Evolutionary conservation across 2,797 vertebrate genomes (phyloP).

Genomic region (Paedocypris micromegethes): DNA sequence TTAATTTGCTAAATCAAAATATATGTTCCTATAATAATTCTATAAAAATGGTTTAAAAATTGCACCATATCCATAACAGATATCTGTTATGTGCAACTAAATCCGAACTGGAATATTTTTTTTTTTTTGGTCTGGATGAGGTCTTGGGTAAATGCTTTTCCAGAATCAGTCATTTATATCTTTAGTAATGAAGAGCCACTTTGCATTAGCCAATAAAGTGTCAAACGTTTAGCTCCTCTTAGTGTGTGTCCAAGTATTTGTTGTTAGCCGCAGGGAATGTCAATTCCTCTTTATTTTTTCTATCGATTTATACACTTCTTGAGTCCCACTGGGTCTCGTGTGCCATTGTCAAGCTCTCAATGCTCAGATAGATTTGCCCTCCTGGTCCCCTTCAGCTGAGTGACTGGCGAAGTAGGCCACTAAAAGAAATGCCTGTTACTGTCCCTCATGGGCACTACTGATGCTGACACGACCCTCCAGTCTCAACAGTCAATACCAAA

Average conservation of each 20-base stretch:
- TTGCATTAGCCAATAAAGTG: no score
- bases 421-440: constrained; percentile 67
- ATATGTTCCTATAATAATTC: no score
- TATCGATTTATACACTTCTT: constrained; percentile 56
- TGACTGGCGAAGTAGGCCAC: constrained; percentile 54
- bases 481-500: constrained; percentile 62
- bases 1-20: no score
- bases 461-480: constrained; percentile 57
- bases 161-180: no score
- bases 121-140: no score
- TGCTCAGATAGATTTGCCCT: constrained; percentile 25
- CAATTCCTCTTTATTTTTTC: constrained; percentile 53
- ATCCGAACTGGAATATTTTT: no score
- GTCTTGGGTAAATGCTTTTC: no score
- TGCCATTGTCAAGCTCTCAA: constrained; percentile 23
- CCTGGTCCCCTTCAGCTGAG: constrained; percentile 1
- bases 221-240: no score
- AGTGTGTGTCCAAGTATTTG: background rate
- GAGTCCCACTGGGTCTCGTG: constrained; percentile 25
- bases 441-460: constrained; percentile 65
- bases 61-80: no score
- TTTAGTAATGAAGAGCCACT: no score
- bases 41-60: no score
- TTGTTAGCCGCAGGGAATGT: constrained; percentile 27
- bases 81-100: no score